phyloP scores from a whole-genome alignment of 1,140 invertebrate genomes.

The Brachionus rotundiformis region DNA sequence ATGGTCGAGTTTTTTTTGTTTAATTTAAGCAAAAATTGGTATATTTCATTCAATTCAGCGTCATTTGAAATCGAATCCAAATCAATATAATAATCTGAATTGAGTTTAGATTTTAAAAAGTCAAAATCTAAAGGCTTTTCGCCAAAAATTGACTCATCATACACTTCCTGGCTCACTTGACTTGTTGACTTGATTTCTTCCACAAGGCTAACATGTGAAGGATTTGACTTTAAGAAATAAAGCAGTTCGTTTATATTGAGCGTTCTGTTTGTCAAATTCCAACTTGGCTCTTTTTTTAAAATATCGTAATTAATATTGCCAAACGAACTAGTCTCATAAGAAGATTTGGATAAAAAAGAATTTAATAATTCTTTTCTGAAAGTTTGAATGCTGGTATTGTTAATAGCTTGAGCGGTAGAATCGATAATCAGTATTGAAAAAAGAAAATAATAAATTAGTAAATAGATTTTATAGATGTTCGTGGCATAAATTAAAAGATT shows the following conservation, averaged over 20 bases:
- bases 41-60: conserved; percentile 1
- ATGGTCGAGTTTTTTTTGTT: neutral
- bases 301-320: neutral
- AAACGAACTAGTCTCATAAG: neutral
- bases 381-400: conserved; percentile 13
- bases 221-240: neutral
- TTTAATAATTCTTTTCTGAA: neutral
- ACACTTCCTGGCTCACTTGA: neutral
- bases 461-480: neutral
- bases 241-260: neutral
- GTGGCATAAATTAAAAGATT: conserved; percentile 3
- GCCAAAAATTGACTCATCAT: neutral
- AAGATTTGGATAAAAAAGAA: conserved; percentile 1
- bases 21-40: neutral
- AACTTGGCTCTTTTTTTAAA: neutral
- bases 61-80: neutral
- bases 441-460: neutral
- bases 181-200: neutral
- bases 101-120: neutral
- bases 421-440: neutral
- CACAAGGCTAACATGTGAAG: neutral
- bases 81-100: neutral
- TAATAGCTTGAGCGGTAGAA: neutral
- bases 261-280: neutral
- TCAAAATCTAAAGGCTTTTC: neutral